Base-by-base conservation (phyloP, 2,113 vertebrate species). In the human (Homo sapiens) region DNA sequence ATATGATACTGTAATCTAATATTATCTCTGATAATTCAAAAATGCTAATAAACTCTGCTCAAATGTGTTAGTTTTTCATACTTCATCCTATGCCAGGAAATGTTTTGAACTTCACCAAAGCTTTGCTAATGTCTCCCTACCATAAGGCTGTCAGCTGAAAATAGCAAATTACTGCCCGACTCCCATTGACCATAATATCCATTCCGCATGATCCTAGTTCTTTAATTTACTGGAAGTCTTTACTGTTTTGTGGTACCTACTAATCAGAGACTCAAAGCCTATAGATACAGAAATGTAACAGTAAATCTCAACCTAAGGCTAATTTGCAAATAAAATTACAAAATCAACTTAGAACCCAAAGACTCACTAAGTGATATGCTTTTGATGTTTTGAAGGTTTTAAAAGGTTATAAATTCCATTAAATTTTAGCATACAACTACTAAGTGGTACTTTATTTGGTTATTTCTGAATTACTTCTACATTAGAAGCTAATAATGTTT, bases 391-490 rank as follows among this genome's bases (percentile, higher is more conserved):
- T 59, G 1, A 76, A 95, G n/a, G 55, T 66, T 95, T 90, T 75
- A 38, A 89, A 81, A 50, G n/a, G 38, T 70, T 70, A 70, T 43
- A 81, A 72, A 43, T 89, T 93, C 40, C 43, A 81, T 11, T 95
- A 78, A 14, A 80, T 66, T 86, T 93, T 92, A 81, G 38, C 68
- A 81, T 92, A 93, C 3, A 88, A 27, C 25, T 80, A 79, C 32
- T 68, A 59, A 50, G 40, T 57, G 38, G 7, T 73, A 48, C 12
- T 16, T 61, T 73, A 16, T 48, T 55, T 70, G 20, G 30, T 68
- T 84, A 68, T 75, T 83, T 83, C 50, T 88, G 10, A 83, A 72
- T 87, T 90, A 84, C n/a, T 91, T 96, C 70, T 93, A 79, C 50
- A 40, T 68, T 30, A 92, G 52, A 95, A 57, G 6, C 70, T 68